A percentile compares a stretch with the other conserved stretches of the same genome.
phyloP scores from a whole-genome alignment of 2,797 vertebrate genomes.

The Oryzias sinensis region DNA sequence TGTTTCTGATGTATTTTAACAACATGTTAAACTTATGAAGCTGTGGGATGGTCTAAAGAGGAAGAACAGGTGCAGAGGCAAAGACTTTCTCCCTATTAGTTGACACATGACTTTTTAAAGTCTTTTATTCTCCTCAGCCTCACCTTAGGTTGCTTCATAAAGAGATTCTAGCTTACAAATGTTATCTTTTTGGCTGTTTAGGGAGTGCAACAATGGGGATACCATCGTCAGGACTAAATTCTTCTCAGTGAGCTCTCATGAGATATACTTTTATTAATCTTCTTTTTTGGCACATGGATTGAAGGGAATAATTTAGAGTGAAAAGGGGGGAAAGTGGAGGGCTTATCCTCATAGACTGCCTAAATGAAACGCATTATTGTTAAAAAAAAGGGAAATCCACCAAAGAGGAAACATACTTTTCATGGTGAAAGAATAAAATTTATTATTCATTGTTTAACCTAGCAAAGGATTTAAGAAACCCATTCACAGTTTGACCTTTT shows the following conservation, averaged over 20 bases:
- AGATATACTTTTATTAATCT: constrained; percentile 64
- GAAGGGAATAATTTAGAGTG: constrained; percentile 18
- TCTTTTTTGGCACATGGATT: constrained; percentile 36
- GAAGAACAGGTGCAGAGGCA: constrained; percentile 50
- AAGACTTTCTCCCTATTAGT: constrained; percentile 28
- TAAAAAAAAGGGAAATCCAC: constrained; percentile 41
- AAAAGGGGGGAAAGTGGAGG: constrained; percentile 14
- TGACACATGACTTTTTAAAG: constrained; percentile 16
- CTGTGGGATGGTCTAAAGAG: constrained; percentile 39
- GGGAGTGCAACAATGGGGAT: too few relatives aligned
- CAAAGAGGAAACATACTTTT: constrained; percentile 37
- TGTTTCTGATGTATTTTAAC: constrained; percentile 58
- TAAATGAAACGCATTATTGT: constrained; percentile 34
- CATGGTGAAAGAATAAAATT: constrained; percentile 30
- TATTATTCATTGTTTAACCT: constrained; percentile 36
- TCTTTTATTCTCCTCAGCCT: constrained; percentile 20
- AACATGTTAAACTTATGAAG: constrained; percentile 29
- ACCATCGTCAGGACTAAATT: constrained; percentile 6
- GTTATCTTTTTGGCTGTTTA: not conserved
- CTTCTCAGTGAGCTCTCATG: constrained; percentile 34
- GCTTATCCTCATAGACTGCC: constrained; percentile 21
- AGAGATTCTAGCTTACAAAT: constrained; percentile 1
- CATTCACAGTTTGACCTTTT: constrained; percentile 62
- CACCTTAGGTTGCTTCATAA: constrained; percentile 9
- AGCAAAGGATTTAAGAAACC: constrained; percentile 45